Evolutionary conservation across 2,797 vertebrate species (phyloP).

Genomic region (Astyanax mexicanus): DNA sequence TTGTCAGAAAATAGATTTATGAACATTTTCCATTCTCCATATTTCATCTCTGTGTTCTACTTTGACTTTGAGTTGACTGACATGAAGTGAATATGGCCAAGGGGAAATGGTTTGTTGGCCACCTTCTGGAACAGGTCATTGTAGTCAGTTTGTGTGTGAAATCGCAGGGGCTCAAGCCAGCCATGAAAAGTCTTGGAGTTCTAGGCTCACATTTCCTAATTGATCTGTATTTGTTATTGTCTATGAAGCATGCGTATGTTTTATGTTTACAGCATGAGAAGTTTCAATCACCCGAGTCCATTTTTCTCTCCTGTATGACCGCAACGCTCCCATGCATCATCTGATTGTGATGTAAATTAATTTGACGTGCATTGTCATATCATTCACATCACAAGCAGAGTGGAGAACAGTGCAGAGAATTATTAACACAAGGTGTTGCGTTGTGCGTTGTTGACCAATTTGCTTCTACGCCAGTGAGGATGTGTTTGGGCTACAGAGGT

Average conservation of each 20-base stretch:
- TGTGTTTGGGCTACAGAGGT: constrained; percentile 42
- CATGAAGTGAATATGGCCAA: not conserved
- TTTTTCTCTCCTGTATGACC: constrained; percentile 58
- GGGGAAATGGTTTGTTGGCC: not conserved
- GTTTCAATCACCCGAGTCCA: constrained; percentile 70
- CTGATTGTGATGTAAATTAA: constrained; percentile 68
- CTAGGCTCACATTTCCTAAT: constrained; percentile 48
- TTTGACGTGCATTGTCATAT: constrained; percentile 36
- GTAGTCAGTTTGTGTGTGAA: constrained; percentile 43
- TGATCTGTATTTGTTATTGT: constrained; percentile 53
- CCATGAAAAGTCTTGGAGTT: constrained; percentile 15
- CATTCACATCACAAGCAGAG: not conserved
- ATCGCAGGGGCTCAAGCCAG: constrained; percentile 28
- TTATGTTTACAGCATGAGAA: constrained; percentile 69
- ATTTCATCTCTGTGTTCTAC: not conserved
- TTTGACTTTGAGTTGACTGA: not conserved
- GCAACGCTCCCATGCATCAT: constrained; percentile 70
- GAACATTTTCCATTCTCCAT: not conserved
- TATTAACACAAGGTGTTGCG: constrained; percentile 49
- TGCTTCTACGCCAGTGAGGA: constrained; percentile 46
- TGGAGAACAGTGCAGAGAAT: constrained; percentile 1
- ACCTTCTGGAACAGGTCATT: not conserved
- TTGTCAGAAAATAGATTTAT: not conserved
- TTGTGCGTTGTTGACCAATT: constrained; percentile 42
- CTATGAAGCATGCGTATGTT: constrained; percentile 69